Conservation (phyloP, 2,113 vertebrate species). For the Urocolius indicus region DNA sequence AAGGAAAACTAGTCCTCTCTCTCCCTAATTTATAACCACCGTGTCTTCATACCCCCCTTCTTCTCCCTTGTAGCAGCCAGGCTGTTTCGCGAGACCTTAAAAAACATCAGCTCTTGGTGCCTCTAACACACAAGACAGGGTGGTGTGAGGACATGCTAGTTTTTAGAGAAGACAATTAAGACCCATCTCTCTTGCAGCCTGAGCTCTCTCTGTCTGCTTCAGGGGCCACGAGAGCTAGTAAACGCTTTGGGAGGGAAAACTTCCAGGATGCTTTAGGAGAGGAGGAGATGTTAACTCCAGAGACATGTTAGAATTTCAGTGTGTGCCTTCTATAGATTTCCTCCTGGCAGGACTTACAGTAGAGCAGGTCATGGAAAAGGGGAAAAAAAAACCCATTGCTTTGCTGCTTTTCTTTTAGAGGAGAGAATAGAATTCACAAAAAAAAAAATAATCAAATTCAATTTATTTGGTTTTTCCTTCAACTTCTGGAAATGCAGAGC, state of each 20-base stretch:
- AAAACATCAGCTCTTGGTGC: neutral
- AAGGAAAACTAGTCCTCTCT: neutral
- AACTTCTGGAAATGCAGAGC: neutral
- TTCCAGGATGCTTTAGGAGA: neutral
- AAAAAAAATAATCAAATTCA: neutral
- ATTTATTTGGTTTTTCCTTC: neutral
- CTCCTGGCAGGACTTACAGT: neutral
- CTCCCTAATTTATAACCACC: neutral
- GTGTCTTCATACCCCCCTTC: neutral
- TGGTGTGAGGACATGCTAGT: neutral
- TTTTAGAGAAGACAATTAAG: neutral
- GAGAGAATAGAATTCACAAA: neutral
- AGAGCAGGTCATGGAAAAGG: neutral
- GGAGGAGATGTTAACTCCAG: neutral
- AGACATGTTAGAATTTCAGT: neutral
- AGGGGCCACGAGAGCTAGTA: accelerated
- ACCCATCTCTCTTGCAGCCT: neutral
- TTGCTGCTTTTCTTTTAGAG: neutral
- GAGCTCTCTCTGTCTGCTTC: neutral
- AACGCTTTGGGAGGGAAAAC: neutral
- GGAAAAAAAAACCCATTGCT: neutral
- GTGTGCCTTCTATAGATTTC: neutral
- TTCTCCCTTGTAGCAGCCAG: neutral
- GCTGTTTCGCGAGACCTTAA: neutral
- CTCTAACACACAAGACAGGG: neutral